phyloP scores from a whole-genome alignment of 2,888 invertebrate species.

The Drosophila atroscutellata region DNA sequence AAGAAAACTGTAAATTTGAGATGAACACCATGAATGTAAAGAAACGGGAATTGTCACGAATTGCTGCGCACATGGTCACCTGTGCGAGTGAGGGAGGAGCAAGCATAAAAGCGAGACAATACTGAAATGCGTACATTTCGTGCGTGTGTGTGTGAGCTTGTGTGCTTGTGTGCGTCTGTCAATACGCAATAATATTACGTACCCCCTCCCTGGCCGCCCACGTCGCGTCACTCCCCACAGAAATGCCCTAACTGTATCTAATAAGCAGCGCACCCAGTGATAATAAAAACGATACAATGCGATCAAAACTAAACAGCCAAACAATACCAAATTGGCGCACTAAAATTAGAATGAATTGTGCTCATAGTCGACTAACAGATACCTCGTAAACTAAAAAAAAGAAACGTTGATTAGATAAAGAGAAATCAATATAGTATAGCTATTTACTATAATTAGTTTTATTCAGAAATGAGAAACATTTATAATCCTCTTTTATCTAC shows the following conservation, averaged over 20 bases:
- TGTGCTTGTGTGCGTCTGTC: conserved; percentile 1
- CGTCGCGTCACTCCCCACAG: neutral
- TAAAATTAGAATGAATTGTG: conserved; percentile 1
- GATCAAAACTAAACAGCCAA: conserved; percentile 45
- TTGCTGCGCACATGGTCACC: conserved; percentile 54
- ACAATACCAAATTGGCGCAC: conserved; percentile 54
- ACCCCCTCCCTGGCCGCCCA: neutral
- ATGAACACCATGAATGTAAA: conserved; percentile 17
- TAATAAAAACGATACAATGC: conserved; percentile 52
- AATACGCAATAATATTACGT: conserved; percentile 6
- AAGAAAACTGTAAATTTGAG: conserved; percentile 51
- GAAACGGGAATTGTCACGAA: conserved; percentile 59
- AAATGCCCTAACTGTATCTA: conserved; percentile 34
- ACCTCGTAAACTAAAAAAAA: conserved; percentile 14
- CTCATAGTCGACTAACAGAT: neutral
- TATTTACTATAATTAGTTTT: neutral
- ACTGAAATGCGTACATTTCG: conserved; percentile 25
- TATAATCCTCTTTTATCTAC: accelerated
- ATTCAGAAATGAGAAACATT: neutral
- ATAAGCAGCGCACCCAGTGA: conserved; percentile 52
- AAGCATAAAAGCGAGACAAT: conserved; percentile 22
- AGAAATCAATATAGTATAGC: neutral
- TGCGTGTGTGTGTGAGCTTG: neutral
- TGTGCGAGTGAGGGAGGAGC: conserved; percentile 13
- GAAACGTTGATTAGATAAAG: neutral